Evolutionary conservation across 1,140 invertebrate genomes (phyloP).

Genomic region (Drosophila parabipectinata): DNA sequence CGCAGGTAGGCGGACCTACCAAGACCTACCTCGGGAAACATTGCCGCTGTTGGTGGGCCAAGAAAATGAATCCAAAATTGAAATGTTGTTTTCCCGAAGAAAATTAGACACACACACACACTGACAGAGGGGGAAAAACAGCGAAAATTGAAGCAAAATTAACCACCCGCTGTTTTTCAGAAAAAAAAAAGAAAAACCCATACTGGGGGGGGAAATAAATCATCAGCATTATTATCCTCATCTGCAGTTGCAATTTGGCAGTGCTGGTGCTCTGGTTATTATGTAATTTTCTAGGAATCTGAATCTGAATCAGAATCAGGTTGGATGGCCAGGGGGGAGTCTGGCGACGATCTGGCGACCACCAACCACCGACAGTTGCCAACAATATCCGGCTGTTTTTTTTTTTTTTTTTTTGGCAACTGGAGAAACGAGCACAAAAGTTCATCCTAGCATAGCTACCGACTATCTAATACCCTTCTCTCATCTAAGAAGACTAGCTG

Average conservation of each 20-base stretch:
- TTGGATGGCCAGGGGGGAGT: conserved; percentile 19
- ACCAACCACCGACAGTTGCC: conserved; percentile 31
- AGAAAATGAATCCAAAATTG: conserved; percentile 9
- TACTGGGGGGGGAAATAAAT: conserved; percentile 21
- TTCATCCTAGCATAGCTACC: conserved; percentile 26
- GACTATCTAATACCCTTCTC: no score
- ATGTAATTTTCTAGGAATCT: conserved; percentile 55
- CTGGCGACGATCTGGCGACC: conserved; percentile 41
- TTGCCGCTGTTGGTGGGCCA: conserved; percentile 65
- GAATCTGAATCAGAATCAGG: conserved; percentile 27
- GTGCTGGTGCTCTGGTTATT: conserved; percentile 23
- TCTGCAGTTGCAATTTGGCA: conserved; percentile 60
- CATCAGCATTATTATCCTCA: conserved; percentile 43
- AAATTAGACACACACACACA: conserved; percentile 27
- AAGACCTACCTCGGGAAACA: conserved; percentile 30
- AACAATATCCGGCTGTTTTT: conserved; percentile 27
- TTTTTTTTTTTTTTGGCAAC: conserved; percentile 54
- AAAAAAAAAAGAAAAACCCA: no score
- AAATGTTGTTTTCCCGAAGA: conserved; percentile 40
- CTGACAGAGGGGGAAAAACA: neutral
- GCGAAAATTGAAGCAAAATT: conserved; percentile 68
- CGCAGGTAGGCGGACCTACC: conserved; percentile 44
- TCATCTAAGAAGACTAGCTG: no score
- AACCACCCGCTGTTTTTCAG: conserved; percentile 51
- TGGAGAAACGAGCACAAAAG: conserved; percentile 68